Base-by-base conservation (phyloP, 1,140 invertebrate genomes). In the Antheraea pernyi region DNA sequence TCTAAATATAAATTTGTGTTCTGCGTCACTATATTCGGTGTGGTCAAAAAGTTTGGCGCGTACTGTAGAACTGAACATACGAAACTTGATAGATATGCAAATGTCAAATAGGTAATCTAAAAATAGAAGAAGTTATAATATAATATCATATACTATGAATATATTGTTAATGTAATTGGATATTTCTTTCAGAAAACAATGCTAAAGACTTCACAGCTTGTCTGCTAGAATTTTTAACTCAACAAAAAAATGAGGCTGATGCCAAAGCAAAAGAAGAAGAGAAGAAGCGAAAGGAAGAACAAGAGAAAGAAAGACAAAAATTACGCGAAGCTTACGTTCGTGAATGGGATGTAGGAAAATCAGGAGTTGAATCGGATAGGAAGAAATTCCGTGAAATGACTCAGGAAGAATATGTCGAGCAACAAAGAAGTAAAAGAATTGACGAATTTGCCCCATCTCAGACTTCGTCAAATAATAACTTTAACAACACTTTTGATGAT, bases 321-420 rank as follows among this genome's bases (percentile, higher is more conserved):
- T 74, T 92, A 70, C 89, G 94, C 22, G 93, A 94, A 65, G 88
- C 91, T 9, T 93, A 94, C 68, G 84, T 96, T 7, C 84, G 95
- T 13, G 95, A 95, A 39, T 96, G 95, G 95, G 95, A 96, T 78
- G 81, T 94, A 16, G 94, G 95, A 3, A 96, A 96, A 79, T 88
- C 93, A 68, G 89, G 92, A 5, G 74, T 88, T 19, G 83, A 93
- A 7, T 76, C 80, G 3, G 84, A 88, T 75, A 75, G 91, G 16
- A 94, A 93, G 64, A 93, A 93, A 76, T 93, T 94, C 72, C 91
- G 93, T 74, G 91, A 94, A 70, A 95, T 97, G 94, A 94, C 94
- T 0, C 96, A 97, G 92, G 95, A 96, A 85, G 95, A 97, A 90
- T 97, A 96, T 95, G 94, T 96, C 11, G 93, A 96, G 68, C 95